Evolutionary conservation across 2,797 vertebrate genomes (phyloP).

Genomic region (Miichthys miiuy): DNA sequence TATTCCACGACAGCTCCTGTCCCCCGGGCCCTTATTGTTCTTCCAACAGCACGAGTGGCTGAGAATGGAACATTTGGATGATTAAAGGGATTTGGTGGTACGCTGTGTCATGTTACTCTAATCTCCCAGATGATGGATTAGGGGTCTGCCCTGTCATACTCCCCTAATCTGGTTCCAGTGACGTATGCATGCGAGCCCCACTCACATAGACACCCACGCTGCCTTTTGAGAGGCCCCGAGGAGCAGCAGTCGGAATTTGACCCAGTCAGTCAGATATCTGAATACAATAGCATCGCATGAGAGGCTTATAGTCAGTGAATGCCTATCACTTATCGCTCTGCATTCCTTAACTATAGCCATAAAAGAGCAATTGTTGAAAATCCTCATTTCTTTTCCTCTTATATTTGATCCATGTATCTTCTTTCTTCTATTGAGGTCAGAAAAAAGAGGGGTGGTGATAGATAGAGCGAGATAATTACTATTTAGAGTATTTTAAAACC

Average conservation of each 20-base stretch:
- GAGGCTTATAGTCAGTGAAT: slow-evolving; percentile 40
- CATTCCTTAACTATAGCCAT: slow-evolving; percentile 39
- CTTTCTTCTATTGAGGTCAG: slow-evolving; percentile 42
- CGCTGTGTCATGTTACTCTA: slow-evolving; percentile 80
- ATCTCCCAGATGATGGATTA: slow-evolving; percentile 84
- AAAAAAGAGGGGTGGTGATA: slow-evolving; percentile 31
- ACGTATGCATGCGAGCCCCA: slow-evolving; percentile 45
- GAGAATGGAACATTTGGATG: slow-evolving; percentile 78
- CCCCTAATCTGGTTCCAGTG: slow-evolving; percentile 72
- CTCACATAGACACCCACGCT: slow-evolving; percentile 49
- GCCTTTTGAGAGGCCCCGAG: slow-evolving; percentile 52
- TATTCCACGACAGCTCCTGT: slow-evolving; percentile 59
- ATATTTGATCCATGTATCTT: slow-evolving; percentile 42
- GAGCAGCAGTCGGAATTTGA: slow-evolving; percentile 48
- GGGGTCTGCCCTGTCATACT: slow-evolving; percentile 70
- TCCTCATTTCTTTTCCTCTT: slow-evolving; percentile 22
- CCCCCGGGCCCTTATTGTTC: slow-evolving; percentile 66
- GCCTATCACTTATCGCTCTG: slow-evolving; percentile 47
- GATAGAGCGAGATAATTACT: slow-evolving; percentile 35
- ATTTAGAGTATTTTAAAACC: slow-evolving; percentile 51
- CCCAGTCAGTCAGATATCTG: slow-evolving; percentile 47
- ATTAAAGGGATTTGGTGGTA: slow-evolving; percentile 81
- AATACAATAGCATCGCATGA: slow-evolving; percentile 45
- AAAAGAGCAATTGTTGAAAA: slow-evolving; percentile 38
- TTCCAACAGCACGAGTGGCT: slow-evolving; percentile 57